phyloP scores from a whole-genome alignment of 2,797 vertebrate species.

The Pachyuromys duprasi region DNA sequence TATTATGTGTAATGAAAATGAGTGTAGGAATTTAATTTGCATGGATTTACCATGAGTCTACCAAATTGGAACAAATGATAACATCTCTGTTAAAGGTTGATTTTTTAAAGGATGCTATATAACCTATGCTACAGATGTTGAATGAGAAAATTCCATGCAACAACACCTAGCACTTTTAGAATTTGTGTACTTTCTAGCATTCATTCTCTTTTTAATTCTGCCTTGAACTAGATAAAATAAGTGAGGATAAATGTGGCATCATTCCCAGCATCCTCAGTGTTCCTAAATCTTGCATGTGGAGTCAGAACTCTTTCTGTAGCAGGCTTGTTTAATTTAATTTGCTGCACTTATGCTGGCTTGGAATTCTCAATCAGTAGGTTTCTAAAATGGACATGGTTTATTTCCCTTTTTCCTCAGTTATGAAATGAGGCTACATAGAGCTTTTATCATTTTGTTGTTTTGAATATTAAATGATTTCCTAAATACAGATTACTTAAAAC shows the following conservation, averaged over 20 bases:
- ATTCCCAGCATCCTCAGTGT: neutral
- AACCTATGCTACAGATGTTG: slow-evolving; percentile 32
- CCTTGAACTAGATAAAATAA: slow-evolving; percentile 11
- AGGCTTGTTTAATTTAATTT: too few species aligned
- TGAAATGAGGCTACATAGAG: too few species aligned
- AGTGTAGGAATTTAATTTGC: slow-evolving; percentile 52
- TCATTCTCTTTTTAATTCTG: slow-evolving; percentile 50
- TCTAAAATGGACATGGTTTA: too few species aligned
- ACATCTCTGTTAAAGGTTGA: slow-evolving; percentile 15
- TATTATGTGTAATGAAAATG: slow-evolving; percentile 52
- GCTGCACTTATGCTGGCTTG: too few species aligned
- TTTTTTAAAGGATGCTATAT: slow-evolving; percentile 56
- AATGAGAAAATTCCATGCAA: slow-evolving; percentile 34
- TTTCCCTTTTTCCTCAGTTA: too few species aligned
- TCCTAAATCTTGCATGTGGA: neutral
- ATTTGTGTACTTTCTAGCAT: neutral
- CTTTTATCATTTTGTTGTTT: slow-evolving; percentile 59
- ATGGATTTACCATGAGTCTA: neutral
- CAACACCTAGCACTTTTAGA: slow-evolving; percentile 26
- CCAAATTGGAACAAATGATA: neutral
- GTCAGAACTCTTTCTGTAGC: too few species aligned
- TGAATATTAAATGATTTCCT: too few species aligned
- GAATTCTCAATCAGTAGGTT: too few species aligned
- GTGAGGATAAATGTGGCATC: neutral
- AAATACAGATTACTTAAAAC: too few species aligned